Evolutionary conservation across 2,888 invertebrate genomes (phyloP), one percentile per base, ranked within the genome.

Genomic region (Drepana falcataria): DNA sequence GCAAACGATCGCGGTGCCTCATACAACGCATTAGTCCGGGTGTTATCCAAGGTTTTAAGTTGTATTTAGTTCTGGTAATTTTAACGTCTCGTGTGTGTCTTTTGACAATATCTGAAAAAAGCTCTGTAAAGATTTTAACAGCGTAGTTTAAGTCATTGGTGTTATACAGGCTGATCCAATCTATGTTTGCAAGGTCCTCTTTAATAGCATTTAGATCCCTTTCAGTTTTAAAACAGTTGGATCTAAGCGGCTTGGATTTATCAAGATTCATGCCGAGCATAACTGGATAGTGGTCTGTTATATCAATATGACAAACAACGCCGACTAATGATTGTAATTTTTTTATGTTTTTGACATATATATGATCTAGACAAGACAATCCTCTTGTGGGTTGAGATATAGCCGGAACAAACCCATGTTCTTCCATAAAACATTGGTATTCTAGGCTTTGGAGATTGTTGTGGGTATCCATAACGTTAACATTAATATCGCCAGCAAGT

Each of bases 401-500:
- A 40, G 53, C 53, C 34, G 53, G 48, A 5, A 48, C 6, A 2
- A 53, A 34, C 35, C 53, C 53, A 34, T 33, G 21, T 48, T 53
- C 53, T 3, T 48, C 48, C 53, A 53, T 53, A 41, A 53, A 48
- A 34, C 53, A 53, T 2, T 53, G 53, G 34, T 53, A 53, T 34
- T 48, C 48, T 47, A 40, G 21, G 21, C 21, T 37, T n/a, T 53
- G 48, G 7, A 9, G 4, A 4, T 37, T 48, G 7, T 34, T 9
- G 33, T 34, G 40, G 34, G 37, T 41, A 33, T 53, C 41, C 48
- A 53, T 37, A 3, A 37, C 4, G 4, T 37, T 37, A 3, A 37
- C 37, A 4, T 37, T 37, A 3, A 37, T 2, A 21, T 48, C 47
- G n/a, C 47, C 47, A 47, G n/a, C 47, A 3, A 47, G n/a, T 7